Evolutionary conservation across 2,888 invertebrate species (phyloP), one percentile per base, ranked within the genome.

Genomic region (Calameuta filiformis): DNA sequence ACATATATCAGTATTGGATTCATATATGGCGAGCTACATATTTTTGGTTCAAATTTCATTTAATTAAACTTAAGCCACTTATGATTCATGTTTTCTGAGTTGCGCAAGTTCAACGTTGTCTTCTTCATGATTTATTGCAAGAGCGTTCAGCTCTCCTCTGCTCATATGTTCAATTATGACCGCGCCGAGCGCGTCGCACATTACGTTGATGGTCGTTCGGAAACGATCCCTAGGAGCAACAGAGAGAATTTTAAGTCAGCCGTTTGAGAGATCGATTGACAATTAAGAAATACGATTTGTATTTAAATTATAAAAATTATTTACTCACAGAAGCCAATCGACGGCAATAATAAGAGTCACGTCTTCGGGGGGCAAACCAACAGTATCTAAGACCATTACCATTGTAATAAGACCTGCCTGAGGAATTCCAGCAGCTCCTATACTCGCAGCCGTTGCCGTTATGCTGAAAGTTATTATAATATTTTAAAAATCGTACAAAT

Each of bases 361-460:
- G 90, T 97, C 97, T 90, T 97, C 96, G 0, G 97, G 96, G 69
- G 97, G 97, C 83, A 98, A 92, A 78, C 97, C 97, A 82, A 98
- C 97, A 23, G 97, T 97, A 90, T 97, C 97, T 86, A 98, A 93
- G 76, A 98, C 98, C 97, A 98, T 98, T 80, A 98, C 97, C 98
- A 98, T 98, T 85, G 98, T 98, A 73, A 98, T 97, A 85, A 98
- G 94, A 75, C 98, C 98, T 35, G 98, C 98, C 91, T 98, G 98
- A 15, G 98, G 98, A 86, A 99, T 98, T 56, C 98, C 98, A 9
- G 98, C 98, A 31, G 99, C 98, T 79, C 99, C 99, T 90, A 99
- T 98, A 86, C 98, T 98, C 1, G 99, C 99, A 75, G 98, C 97
- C 3, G 98, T 99, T n/a, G 99, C 98, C 3, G 98, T 98, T 85